These are phyloP conservation scores for Pseudopleuronectes americanus DNA, from an alignment of 2,797 vertebrate genomes.

Conservation along the genomic window DNA sequence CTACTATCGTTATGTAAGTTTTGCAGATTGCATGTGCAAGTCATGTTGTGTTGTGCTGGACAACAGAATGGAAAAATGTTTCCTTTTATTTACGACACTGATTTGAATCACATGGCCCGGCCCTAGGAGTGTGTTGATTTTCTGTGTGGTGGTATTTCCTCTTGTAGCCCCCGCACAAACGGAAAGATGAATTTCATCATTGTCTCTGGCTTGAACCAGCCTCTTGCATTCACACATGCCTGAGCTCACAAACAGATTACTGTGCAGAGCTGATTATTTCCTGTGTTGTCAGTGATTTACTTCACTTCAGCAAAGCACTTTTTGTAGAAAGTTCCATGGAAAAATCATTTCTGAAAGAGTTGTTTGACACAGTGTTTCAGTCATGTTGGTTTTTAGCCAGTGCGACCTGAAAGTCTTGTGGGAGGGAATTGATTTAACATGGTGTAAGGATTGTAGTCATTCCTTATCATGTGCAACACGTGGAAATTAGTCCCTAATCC, in stretches of 20 bases:
- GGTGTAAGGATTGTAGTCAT: conserved; percentile 50
- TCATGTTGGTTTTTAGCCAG: conserved; percentile 17
- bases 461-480: conserved; percentile 59
- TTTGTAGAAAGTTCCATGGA: not conserved
- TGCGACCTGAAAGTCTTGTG: conserved; percentile 46
- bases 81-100: not conserved
- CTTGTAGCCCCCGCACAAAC: not conserved
- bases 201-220: conserved; percentile 22
- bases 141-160: conserved; percentile 5
- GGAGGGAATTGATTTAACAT: conserved; percentile 44
- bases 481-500: conserved; percentile 68
- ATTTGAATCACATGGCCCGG: not conserved
- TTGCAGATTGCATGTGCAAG: no score
- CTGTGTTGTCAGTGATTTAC: conserved; percentile 23
- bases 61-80: not conserved
- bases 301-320: conserved; percentile 19
- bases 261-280: conserved; percentile 60
- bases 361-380: not conserved
- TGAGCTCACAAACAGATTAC: conserved; percentile 60
- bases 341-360: not conserved
- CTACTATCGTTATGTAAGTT: no score
- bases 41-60: not conserved
- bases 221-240: conserved; percentile 43
- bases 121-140: not conserved
- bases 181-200: not conserved